Conservation (phyloP, 2,888 invertebrate genomes). For the Perizoma affinitatum region DNA sequence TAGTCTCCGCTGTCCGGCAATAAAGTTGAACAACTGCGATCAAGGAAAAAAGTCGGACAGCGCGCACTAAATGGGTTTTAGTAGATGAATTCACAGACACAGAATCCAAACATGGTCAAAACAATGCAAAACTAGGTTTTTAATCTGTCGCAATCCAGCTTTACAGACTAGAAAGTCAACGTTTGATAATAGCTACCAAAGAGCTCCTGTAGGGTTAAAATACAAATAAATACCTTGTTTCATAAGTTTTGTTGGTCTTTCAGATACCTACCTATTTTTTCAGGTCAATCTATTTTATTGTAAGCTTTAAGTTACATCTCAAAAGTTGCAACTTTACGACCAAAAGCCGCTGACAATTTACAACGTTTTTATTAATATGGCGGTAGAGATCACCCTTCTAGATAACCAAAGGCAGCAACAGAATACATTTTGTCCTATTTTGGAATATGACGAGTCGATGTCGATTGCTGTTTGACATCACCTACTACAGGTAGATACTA, state of each 20-base stretch:
- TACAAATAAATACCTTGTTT: too few species aligned
- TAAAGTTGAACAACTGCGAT: too few species aligned
- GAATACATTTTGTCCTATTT: conserved; percentile 10
- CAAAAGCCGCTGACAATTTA: conserved; percentile 8
- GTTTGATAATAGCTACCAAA: too few species aligned
- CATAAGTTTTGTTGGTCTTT: neutral
- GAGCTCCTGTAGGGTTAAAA: too few species aligned
- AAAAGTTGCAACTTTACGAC: conserved; percentile 15
- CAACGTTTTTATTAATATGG: conserved; percentile 19
- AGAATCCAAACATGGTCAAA: too few species aligned
- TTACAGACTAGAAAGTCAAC: too few species aligned
- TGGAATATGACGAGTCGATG: conserved; percentile 8
- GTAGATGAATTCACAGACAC: too few species aligned
- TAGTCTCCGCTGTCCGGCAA: too few species aligned
- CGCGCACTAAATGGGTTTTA: too few species aligned
- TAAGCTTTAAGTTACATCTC: conserved; percentile 11
- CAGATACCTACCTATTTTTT: neutral
- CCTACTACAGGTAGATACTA: neutral
- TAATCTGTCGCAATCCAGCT: too few species aligned
- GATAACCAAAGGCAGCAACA: conserved; percentile 17
- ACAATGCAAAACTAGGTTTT: too few species aligned
- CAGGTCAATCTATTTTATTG: neutral
- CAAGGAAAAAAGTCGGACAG: too few species aligned
- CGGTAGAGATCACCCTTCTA: conserved; percentile 12
- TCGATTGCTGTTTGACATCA: neutral